Evolutionary conservation across 1,140 invertebrate genomes (phyloP).

Genomic region (Vanessa tameamea): DNA sequence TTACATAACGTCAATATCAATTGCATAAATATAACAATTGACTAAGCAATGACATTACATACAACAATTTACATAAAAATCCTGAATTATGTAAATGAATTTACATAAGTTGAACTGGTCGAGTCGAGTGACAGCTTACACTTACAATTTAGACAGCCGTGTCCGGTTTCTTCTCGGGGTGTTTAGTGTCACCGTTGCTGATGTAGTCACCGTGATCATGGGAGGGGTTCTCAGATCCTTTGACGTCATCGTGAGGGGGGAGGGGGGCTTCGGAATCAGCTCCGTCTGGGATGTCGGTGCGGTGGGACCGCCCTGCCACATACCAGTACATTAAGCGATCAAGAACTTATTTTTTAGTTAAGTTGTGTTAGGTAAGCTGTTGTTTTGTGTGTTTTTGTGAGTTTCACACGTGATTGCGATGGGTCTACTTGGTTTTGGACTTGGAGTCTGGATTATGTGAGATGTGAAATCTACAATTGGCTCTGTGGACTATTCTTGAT

Average conservation of each 20-base stretch:
- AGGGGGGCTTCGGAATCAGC: conserved; percentile 76
- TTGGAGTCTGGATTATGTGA: not conserved
- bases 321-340: conserved; percentile 71
- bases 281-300: conserved; percentile 81
- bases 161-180: conserved; percentile 82
- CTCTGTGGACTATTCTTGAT: no score
- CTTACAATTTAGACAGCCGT: conserved; percentile 80
- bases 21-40: no score
- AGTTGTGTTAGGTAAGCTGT: conserved; percentile 33
- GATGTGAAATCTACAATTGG: no score
- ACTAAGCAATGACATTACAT: not conserved
- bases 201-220: conserved; percentile 82
- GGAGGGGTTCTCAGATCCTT: conserved; percentile 80
- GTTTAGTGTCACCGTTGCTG: conserved; percentile 81
- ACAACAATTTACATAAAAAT: not conserved
- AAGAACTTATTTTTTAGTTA: conserved; percentile 47
- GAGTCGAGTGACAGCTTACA: conserved; percentile 38
- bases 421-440: not conserved
- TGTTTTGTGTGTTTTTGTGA: not conserved
- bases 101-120: not conserved
- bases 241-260: conserved; percentile 76
- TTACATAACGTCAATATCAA: no score
- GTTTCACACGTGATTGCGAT: not conserved
- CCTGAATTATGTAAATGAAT: not conserved
- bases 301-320: conserved; percentile 81